Evolutionary conservation across 2,888 invertebrate genomes (phyloP).

Genomic region (Neoitamus cyanurus): DNA sequence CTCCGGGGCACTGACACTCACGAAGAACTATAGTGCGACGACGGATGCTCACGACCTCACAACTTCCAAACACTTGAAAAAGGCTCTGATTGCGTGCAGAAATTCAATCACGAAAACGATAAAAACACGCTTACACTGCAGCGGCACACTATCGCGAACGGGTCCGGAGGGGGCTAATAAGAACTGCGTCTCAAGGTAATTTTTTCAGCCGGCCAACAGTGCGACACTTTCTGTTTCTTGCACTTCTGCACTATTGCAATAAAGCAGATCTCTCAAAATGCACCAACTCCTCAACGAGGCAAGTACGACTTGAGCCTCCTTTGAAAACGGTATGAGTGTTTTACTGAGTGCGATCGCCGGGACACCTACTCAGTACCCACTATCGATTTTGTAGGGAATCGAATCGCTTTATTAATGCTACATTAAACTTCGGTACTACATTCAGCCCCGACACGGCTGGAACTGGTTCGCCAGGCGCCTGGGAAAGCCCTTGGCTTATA

Average conservation of each 20-base stretch:
- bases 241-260: neutral
- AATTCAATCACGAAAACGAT: slow-evolving; percentile 24
- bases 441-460: neutral
- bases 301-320: neutral
- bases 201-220: neutral
- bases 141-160: neutral
- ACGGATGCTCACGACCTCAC: neutral
- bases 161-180: neutral
- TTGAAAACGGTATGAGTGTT: neutral
- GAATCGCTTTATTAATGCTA: slow-evolving; percentile 1
- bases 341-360: neutral
- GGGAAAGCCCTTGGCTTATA: neutral
- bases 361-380: neutral
- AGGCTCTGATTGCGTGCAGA: slow-evolving; percentile 22
- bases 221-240: neutral
- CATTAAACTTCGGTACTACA: neutral
- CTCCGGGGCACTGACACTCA: slow-evolving; percentile 22
- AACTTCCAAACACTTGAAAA: slow-evolving; percentile 16
- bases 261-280: neutral
- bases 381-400: neutral
- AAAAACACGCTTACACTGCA: slow-evolving; percentile 11
- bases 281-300: neutral
- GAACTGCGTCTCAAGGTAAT: slow-evolving; percentile 6
- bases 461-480: neutral
- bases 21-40: neutral